Evolutionary conservation across 2,888 invertebrate genomes (phyloP), one percentile per base, ranked within the genome.

Genomic region (Euzetes globulus): DNA sequence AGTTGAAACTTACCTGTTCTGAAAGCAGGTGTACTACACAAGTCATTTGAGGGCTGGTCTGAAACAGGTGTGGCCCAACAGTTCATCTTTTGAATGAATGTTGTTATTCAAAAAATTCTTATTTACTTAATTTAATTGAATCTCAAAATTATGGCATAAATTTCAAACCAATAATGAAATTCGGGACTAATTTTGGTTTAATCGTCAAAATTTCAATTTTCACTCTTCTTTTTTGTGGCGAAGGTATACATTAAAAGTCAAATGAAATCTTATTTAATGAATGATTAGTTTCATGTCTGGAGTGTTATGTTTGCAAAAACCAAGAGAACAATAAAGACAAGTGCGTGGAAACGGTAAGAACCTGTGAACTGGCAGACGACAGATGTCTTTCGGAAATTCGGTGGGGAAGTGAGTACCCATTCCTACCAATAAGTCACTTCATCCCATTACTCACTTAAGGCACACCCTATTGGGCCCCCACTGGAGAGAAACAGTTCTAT

Each of bases 401-500:
- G 83, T 97, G 96, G 96, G 94, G 95, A 80, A 91, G 92, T 86
- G 82, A 85, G 87, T 58, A 27, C 22, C 22, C 6, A 52, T 19
- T 19, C 22, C 3, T 33, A 5, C 41, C 41, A 13, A 33, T 52
- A 15, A 22, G 25, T 55, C 70, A 63, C 75, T 50, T 63, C 11
- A n/a, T 72, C 58, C 55, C 72, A 9, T 72, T n/a, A n/a, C 15
- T 68, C 73, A 77, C 80, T 22, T n/a, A 78, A 88, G 88, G 87
- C 78, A 91, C 91, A n/a, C 94, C 94, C 0, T 96, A 95, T 82
- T 97, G 94, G 91, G 91, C 91, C 0, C 91, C 91, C 81, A 92
- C 94, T 29, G 93, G 94, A 0, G 88, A 91, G 75, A 94, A 97
- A 81, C 94, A 95, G 80, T 93, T 90, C 83, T 96, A 93, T 80